Evolutionary conservation across 2,888 invertebrate genomes (phyloP), one percentile per base, ranked within the genome.

Genomic region (Lochmaea capreae): DNA sequence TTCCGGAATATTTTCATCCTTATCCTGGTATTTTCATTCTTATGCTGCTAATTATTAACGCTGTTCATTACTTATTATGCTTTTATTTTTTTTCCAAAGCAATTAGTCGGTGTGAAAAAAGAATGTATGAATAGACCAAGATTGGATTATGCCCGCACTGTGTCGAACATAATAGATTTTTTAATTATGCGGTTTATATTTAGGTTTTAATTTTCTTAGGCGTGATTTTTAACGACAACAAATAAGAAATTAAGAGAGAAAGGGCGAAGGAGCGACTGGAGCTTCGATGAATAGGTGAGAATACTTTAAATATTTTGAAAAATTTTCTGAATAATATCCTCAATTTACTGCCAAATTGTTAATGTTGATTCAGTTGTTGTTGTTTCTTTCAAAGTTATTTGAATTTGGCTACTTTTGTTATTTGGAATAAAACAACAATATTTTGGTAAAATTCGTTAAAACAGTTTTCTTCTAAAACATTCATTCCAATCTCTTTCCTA

Each of bases 41-140:
- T 72, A 74, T 58, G 65, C 77, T 77, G 75, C 75, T 77, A 75
- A 76, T 74, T 65, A 69, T 66, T 22, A 63, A 68, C 52, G 58
- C 61, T 74, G 71, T 75, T 75, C 77, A 77, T 72, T 77, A 73
- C 77, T 68, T 74, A 74, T 70, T 74, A 67, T 52, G 71, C 73
- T 74, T 76, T 76, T 72, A 70, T 77, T 77, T 73, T 74, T 69
- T 65, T 39, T 33, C 6, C 33, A 69, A 75, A 69, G 75, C 75
- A 75, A 75, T 75, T 75, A 75, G 75, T 74, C 69, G 66, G 72
- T 69, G 75, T 67, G 61, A 72, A 65, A 69, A 69, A 58, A 69
- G 9, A 75, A 39, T 61, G 49, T 63, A 39, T 57, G 69, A 75
- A 68, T 72, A 49, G 65, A 39, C 65, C 62, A 72, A 75, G 65